These are phyloP conservation scores for Drosophila fungiperda DNA, from an alignment of 2,888 invertebrate species.

Conservation along the genomic window DNA sequence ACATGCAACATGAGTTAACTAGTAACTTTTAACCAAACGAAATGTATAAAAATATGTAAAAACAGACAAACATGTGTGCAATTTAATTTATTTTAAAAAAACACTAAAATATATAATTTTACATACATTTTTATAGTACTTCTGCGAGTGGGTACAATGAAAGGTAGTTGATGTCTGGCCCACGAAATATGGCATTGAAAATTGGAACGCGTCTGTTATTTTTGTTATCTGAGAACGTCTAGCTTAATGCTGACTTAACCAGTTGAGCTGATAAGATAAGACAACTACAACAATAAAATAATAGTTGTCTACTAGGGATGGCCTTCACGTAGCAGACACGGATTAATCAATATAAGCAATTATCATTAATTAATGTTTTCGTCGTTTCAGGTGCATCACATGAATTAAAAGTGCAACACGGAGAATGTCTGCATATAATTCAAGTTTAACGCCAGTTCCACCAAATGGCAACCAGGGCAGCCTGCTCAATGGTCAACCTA, in stretches of 20 bases:
- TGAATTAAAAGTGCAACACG: constrained; percentile 50
- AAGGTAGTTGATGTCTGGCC: background rate
- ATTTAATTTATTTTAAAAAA: background rate
- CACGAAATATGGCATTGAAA: constrained; percentile 23
- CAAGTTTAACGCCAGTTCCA: constrained; percentile 56
- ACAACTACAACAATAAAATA: constrained; percentile 1
- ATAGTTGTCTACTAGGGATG: background rate
- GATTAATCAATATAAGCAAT: constrained; percentile 2
- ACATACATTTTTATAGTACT: background rate
- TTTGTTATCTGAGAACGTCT: constrained; percentile 53
- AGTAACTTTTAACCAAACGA: background rate
- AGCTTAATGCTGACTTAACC: constrained; percentile 15
- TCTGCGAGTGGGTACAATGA: background rate
- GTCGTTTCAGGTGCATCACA: constrained; percentile 51
- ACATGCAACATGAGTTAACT: background rate
- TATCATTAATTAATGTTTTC: constrained; percentile 17
- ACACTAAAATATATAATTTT: background rate
- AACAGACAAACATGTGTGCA: background rate
- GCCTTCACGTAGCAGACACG: constrained; percentile 24
- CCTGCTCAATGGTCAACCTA: constrained; percentile 71
- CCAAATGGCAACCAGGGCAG: constrained; percentile 53
- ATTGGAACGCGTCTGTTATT: constrained; percentile 9
- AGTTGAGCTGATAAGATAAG: constrained; percentile 49
- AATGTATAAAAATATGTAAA: background rate
- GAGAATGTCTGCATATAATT: constrained; percentile 70